Evolutionary conservation across 2,888 invertebrate genomes (phyloP), one percentile per base, ranked within the genome.

Genomic region (Sminthurides aquaticus): DNA sequence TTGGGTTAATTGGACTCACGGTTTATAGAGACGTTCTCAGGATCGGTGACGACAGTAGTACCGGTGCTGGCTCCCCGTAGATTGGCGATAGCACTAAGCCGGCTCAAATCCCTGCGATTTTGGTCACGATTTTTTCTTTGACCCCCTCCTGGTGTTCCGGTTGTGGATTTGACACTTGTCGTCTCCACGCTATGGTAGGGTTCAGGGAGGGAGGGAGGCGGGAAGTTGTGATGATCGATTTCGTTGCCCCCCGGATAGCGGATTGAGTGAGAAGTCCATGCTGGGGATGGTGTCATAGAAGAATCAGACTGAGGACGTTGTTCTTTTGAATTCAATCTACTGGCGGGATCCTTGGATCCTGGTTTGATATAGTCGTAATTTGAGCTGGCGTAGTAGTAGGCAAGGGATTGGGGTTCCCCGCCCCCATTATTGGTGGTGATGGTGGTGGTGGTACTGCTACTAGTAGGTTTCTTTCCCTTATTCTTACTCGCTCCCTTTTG

Each of bases 61-160:
- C 28, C 60, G 25, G 54, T 65, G 60, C 58, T 62, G n/a, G 66
- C 63, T 57, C 55, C 66, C 48, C 62, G 11, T 1, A 62, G 18
- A 62, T 64, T 64, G 11, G 69, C 43, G 11, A 43, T 11, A 8
- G 52, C 65, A 56, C 70, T 61, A 29, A 69, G 69, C 28, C 72
- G 66, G 58, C 69, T 71, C 22, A 72, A 61, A 57, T 72, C 72
- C 29, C 72, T 52, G 26, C 71, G 62, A 60, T 69, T 71, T 65
- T 72, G 71, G 62, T 70, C 68, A 48, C 58, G 43, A 43, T 26
- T 60, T 3, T 34, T 8, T 15, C n/a, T 29, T 8, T 5, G 57
- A 5, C 11, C 8, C 3, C 3, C 5, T 3, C 20, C 43, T 15
- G 28, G 18, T 20, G 20, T 18, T 3, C 20, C 43, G 2, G 28